Evolutionary conservation across 2,888 invertebrate genomes (phyloP).

Genomic region (Galeruca laticollis): DNA sequence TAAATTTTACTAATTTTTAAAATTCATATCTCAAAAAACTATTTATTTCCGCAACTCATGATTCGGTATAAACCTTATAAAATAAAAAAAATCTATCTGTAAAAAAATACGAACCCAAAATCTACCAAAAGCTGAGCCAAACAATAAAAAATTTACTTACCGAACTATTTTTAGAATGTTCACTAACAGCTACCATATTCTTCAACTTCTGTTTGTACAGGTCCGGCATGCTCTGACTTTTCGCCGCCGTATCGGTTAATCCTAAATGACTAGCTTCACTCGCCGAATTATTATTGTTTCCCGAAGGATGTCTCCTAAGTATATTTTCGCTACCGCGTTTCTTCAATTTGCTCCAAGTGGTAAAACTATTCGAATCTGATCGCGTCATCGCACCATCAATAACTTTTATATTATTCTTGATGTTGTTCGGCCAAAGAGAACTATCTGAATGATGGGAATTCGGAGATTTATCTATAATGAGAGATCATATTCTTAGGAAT

Average conservation of each 20-base stretch:
- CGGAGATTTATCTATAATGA: constrained; percentile 50
- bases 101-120: too few relatives aligned
- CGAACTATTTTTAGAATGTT: constrained; percentile 73
- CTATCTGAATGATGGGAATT: constrained; percentile 51
- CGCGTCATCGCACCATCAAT: constrained; percentile 84
- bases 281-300: constrained; percentile 70
- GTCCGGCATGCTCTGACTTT: constrained; percentile 87
- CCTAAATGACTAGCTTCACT: constrained; percentile 71
- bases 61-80: too few relatives aligned
- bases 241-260: constrained; percentile 71
- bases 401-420: constrained; percentile 53
- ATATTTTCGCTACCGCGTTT: constrained; percentile 76
- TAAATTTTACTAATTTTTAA: too few relatives aligned
- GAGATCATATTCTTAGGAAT: not conserved
- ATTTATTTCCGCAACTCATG: too few relatives aligned
- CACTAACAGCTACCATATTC: constrained; percentile 62
- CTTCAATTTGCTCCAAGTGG: constrained; percentile 90
- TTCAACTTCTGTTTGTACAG: constrained; percentile 70
- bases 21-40: too few relatives aligned
- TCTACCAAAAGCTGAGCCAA: too few relatives aligned
- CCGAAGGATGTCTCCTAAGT: constrained; percentile 81
- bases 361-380: constrained; percentile 85
- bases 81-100: too few relatives aligned
- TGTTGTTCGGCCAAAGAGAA: constrained; percentile 56
- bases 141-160: constrained; percentile 69